Evolutionary conservation across 2,113 vertebrate species (phyloP).

Genomic region (Buteo buteo): DNA sequence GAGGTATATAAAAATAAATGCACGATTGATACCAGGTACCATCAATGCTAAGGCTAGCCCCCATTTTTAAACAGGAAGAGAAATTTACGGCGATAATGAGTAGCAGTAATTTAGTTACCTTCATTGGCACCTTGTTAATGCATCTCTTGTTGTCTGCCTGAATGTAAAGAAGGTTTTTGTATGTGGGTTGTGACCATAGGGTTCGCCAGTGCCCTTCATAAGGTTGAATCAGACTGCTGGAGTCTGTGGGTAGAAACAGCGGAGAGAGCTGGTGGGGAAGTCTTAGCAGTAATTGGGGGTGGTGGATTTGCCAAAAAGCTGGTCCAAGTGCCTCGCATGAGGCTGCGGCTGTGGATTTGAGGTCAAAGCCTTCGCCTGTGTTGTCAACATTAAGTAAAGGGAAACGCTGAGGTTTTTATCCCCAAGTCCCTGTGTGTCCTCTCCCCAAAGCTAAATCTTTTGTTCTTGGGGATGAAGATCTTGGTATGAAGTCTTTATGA

Average conservation of each 20-base stretch:
- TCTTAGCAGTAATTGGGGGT: background rate
- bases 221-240: background rate
- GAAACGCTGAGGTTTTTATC: background rate
- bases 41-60: background rate
- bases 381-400: background rate
- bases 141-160: background rate
- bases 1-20: constrained; percentile 64
- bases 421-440: background rate
- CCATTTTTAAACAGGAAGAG: background rate
- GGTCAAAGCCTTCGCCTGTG: background rate
- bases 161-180: background rate
- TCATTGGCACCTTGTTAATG: background rate
- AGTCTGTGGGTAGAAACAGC: background rate
- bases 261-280: background rate
- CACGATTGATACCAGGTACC: background rate
- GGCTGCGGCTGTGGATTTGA: background rate
- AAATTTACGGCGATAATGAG: background rate
- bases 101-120: background rate
- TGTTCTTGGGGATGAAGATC: background rate
- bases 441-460: background rate
- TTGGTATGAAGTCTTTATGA: background rate
- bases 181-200: background rate
- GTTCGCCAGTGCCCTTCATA: background rate
- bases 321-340: rapidly evolving
- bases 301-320: background rate